Evolutionary conservation across 2,797 vertebrate species (phyloP).

Genomic region (Neosalanx taihuensis): DNA sequence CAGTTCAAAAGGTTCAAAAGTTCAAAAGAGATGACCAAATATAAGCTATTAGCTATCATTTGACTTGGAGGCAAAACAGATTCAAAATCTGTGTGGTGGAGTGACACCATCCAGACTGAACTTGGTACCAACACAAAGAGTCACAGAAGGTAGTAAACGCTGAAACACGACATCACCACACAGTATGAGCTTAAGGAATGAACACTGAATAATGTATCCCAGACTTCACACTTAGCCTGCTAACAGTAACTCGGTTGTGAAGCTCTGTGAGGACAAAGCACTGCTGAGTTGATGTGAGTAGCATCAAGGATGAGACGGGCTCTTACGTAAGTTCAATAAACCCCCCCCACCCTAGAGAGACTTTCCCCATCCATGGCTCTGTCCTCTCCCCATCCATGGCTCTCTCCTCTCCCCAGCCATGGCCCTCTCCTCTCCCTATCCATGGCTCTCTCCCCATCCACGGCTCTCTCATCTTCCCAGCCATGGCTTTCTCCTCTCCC

Average conservation of each 20-base stretch:
- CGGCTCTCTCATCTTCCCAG: neutral
- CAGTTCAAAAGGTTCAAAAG: neutral
- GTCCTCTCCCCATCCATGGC: too few relatives aligned
- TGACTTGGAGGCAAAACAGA: neutral
- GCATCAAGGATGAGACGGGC: constrained; percentile 5
- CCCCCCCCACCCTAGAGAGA: constrained; percentile 3
- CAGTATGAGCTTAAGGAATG: neutral
- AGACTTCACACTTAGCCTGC: constrained; percentile 13
- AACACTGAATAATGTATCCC: constrained; percentile 13
- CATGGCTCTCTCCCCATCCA: too few relatives aligned
- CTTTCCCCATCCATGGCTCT: neutral
- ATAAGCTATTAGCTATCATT: neutral
- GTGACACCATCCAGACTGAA: neutral
- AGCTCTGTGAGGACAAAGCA: neutral
- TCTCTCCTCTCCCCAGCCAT: too few relatives aligned
- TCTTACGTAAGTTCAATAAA: constrained; percentile 8
- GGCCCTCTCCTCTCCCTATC: neutral
- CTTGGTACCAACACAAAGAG: neutral
- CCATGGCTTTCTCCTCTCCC: too few relatives aligned
- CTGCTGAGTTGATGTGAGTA: constrained; percentile 14
- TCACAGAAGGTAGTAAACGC: too few relatives aligned
- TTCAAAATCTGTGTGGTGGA: neutral
- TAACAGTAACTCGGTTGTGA: constrained; percentile 9
- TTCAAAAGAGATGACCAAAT: neutral
- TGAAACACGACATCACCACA: neutral